A percentile compares a stretch with the other conserved stretches of the same genome.
Evolutionary conservation across 2,888 invertebrate species (phyloP).

Genomic region (Dicranocentrus wangi): DNA sequence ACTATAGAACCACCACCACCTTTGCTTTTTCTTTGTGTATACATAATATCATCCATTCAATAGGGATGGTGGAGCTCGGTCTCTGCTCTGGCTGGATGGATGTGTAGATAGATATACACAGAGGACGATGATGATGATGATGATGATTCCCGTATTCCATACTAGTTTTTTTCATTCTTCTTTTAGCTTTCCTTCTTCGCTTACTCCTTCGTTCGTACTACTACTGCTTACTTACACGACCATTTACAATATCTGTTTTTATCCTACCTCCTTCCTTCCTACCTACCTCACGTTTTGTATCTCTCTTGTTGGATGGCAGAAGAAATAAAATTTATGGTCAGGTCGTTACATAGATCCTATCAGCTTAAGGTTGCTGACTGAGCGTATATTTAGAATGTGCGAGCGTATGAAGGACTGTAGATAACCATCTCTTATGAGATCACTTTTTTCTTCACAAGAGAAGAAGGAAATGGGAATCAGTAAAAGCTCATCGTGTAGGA

Average conservation of each 20-base stretch:
- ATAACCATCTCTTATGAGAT: slow-evolving; percentile 67
- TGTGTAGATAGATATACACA: too few species aligned
- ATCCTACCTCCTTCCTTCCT: slow-evolving; percentile 66
- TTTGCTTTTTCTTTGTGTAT: too few species aligned
- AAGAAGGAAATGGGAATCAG: slow-evolving; percentile 60
- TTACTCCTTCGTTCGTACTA: too few species aligned
- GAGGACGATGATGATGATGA: too few species aligned
- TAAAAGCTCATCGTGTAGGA: slow-evolving; percentile 58
- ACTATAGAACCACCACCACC: slow-evolving; percentile 35
- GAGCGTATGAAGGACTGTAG: slow-evolving; percentile 64
- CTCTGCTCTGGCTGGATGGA: too few species aligned
- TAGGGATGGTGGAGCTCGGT: too few species aligned
- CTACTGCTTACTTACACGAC: slow-evolving; percentile 55
- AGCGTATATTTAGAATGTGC: slow-evolving; percentile 70
- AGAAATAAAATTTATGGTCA: slow-evolving; percentile 72
- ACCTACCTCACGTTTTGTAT: slow-evolving; percentile 14
- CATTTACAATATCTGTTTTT: slow-evolving; percentile 61
- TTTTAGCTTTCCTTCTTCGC: too few species aligned
- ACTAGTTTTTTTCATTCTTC: too few species aligned
- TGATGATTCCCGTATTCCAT: too few species aligned
- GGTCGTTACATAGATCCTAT: slow-evolving; percentile 72
- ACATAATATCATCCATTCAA: too few species aligned
- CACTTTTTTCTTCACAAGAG: slow-evolving; percentile 54
- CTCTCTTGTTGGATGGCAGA: slow-evolving; percentile 63
- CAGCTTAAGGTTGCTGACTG: slow-evolving; percentile 70